phyloP scores from a whole-genome alignment of 2,113 vertebrate species.

The Rhabdomys dilectus region DNA sequence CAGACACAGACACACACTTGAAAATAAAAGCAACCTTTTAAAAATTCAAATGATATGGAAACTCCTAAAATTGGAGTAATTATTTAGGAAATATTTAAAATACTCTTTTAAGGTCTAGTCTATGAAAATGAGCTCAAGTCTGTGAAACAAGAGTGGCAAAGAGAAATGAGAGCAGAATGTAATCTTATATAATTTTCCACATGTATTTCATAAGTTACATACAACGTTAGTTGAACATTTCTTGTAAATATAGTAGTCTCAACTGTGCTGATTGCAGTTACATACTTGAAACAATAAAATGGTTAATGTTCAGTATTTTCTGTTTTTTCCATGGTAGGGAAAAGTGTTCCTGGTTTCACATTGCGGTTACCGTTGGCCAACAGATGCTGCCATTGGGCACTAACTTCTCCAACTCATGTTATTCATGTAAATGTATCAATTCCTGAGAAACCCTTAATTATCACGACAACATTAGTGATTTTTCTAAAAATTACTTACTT shows the following conservation, averaged over 20 bases:
- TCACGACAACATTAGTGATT: neutral
- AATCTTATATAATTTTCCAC: neutral
- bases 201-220: neutral
- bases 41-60: conserved; percentile 11
- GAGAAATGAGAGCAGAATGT: neutral
- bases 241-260: neutral
- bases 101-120: neutral
- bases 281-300: neutral
- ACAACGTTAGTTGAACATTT: neutral
- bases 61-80: neutral
- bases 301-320: neutral
- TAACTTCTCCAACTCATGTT: neutral
- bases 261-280: neutral
- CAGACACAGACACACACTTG: neutral
- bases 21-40: neutral
- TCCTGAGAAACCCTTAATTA: too few relatives aligned
- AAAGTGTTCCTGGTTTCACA: neutral
- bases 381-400: neutral
- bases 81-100: conserved; percentile 28
- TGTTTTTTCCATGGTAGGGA: neutral
- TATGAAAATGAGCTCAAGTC: neutral
- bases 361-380: neutral
- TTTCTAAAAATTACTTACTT: neutral
- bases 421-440: neutral
- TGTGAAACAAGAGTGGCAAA: neutral